Evolutionary conservation across 2,888 invertebrate genomes (phyloP), one percentile per base, ranked within the genome.

Genomic region (Volucella zonaria): DNA sequence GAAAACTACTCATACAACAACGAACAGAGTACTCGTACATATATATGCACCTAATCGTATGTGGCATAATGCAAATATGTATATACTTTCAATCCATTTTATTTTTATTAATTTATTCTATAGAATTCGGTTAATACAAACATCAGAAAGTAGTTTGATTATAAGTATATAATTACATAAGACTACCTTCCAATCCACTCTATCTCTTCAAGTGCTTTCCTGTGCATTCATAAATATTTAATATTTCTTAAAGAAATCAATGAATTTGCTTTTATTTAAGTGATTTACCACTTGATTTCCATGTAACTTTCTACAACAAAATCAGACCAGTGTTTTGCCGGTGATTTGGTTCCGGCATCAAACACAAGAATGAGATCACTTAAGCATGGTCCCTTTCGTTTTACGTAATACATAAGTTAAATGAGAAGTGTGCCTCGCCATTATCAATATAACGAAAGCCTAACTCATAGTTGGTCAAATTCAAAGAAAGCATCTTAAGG

Each of bases 251-350:
- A 62, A 54, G 38, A 56, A 49, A 74, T 23, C 40, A 66, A 59
- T 15, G 15, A 67, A 74, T 68, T 70, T 23, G 6, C 9, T 54
- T 70, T 54, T 43, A 67, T 70, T 52, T 18, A 54, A 66, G 59
- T 71, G 81, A 76, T 82, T 76, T 66, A 59, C 64, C 43, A 54
- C 47, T 59, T 59, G 61, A 76, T 82, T 71, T 76, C 71, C 81
- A 42, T 45, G 42, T 42, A 81, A 82, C 81, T 82, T 82, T 82
- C 81, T 82, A 76, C 43, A 64, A 62, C 42, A 6, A 58, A 38
- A 61, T 18, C 18, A 64, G 38, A 38, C 52, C 47, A 61, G n/a
- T 51, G 58, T 67, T 49, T 67, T 54, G 45, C 18, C 43, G 62
- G 68, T 54, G 58, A 66, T 75, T 75, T 64, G 15, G 45, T 18